These are phyloP conservation scores for Agraylea sexmaculata DNA, from an alignment of 1,140 invertebrate species.

Conservation along the genomic window DNA sequence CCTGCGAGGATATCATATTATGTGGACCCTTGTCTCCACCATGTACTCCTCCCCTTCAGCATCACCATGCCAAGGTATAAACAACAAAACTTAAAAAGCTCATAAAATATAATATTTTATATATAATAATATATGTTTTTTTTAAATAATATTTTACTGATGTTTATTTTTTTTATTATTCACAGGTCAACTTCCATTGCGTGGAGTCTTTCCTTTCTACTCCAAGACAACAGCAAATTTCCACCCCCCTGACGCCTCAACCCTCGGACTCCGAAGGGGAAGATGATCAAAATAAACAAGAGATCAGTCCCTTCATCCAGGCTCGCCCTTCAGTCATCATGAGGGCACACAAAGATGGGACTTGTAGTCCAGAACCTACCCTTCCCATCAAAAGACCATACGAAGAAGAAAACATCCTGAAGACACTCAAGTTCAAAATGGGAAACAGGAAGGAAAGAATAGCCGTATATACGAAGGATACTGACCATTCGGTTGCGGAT, in stretches of 20 bases:
- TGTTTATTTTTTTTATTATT: constrained; percentile 27
- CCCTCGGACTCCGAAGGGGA: constrained; percentile 44
- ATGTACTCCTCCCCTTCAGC: constrained; percentile 38
- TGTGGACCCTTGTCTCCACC: constrained; percentile 39
- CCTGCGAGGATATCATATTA: constrained; percentile 22
- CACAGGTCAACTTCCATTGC: constrained; percentile 34
- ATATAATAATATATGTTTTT: neutral
- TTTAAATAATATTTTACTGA: neutral
- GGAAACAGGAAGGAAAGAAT: constrained; percentile 46
- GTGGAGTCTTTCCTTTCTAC: constrained; percentile 27
- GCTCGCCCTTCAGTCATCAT: constrained; percentile 55
- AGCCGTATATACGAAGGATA: constrained; percentile 5
- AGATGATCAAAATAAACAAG: constrained; percentile 37
- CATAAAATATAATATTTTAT: neutral
- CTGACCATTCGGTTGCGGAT: constrained; percentile 7
- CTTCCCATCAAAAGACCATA: constrained; percentile 13
- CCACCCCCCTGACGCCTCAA: constrained; percentile 41
- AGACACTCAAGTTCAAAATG: constrained; percentile 69
- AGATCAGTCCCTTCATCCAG: constrained; percentile 26
- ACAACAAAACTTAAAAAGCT: neutral
- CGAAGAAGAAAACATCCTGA: constrained; percentile 49
- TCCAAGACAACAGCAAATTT: constrained; percentile 24
- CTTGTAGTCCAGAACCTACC: constrained; percentile 44
- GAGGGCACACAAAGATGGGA: constrained; percentile 63
- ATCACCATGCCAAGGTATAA: constrained; percentile 35